These are phyloP conservation scores for Callionymus lyra DNA, from an alignment of 2,113 vertebrate species.

Conservation along the genomic window DNA sequence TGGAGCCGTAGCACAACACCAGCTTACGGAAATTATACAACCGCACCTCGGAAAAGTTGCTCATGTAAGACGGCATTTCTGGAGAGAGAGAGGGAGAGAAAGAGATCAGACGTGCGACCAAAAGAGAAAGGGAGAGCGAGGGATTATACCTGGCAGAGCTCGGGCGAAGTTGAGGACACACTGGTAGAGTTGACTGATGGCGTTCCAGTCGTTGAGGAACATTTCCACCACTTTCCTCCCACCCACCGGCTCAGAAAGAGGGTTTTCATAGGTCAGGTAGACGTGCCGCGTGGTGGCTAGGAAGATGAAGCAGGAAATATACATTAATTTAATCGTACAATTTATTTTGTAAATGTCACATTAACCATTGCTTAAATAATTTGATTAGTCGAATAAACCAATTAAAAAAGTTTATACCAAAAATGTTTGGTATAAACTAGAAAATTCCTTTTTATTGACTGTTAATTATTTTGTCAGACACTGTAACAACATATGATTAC, in stretches of 20 bases:
- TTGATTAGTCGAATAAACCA: too few relatives aligned
- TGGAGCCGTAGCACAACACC: conserved; percentile 92
- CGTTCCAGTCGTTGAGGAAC: conserved; percentile 97
- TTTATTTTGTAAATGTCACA: too few relatives aligned
- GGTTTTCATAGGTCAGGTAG: conserved; percentile 93
- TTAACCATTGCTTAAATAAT: too few relatives aligned
- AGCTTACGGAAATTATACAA: conserved; percentile 96
- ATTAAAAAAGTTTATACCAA: too few relatives aligned
- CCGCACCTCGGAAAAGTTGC: conserved; percentile 90
- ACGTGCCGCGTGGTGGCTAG: conserved; percentile 87
- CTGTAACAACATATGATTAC: too few relatives aligned
- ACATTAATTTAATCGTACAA: too few relatives aligned
- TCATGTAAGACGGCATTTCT: conserved; percentile 91
- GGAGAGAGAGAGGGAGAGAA: conserved; percentile 16
- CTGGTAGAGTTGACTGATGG: conserved; percentile 90
- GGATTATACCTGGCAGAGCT: conserved; percentile 75
- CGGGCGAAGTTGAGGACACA: conserved; percentile 92
- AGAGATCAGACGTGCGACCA: too few relatives aligned
- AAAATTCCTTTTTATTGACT: too few relatives aligned
- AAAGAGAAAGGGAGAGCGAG: too few relatives aligned
- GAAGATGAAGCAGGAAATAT: conserved; percentile 11
- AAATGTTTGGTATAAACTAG: too few relatives aligned
- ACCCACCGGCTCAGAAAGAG: conserved; percentile 91
- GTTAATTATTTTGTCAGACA: too few relatives aligned
- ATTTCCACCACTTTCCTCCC: conserved; percentile 96